Base-by-base conservation (phyloP, 2,888 invertebrate species). In the Callyntrura guangdongensis region DNA sequence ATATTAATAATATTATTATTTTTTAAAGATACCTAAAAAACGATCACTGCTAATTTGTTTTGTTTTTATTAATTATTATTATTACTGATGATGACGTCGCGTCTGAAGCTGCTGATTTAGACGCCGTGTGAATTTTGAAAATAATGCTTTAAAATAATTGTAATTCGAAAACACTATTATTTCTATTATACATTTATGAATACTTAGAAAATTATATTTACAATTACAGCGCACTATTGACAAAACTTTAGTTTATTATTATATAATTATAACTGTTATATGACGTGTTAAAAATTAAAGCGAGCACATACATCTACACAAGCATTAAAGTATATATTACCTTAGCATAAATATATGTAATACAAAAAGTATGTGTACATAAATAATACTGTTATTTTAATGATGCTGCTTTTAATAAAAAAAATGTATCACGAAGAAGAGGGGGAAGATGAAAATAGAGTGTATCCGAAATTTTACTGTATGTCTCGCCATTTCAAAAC, bases 141-240 rank as follows among this genome's bases (percentile, higher is more conserved):
- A 47, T 67, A 74, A 74, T 45, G 49, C 45, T 49, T 74, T 74
- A 49, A 74, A 49, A 47, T n/a, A n/a, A n/a, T n/a, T n/a, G n/a
- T n/a, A n/a, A 72, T 47, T 47, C 67, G 67, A 67, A 67, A 67
- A 64, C 11, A 64, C 17, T n/a, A n/a, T n/a, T n/a, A n/a, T n/a
- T n/a, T n/a, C n/a, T n/a, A n/a, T n/a, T n/a, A n/a, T n/a, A n/a
- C n/a, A n/a, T n/a, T n/a, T n/a, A n/a, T 2, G 6, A 36, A 36
- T 6, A 36, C 36, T 6, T 36, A 36, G 36, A 36, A 36, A 4
- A 6, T 36, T 36, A 77, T 20, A 14, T 22, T n/a, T 59, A 45
- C 36, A 20, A 27, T 14, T 25, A 53, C 25, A 79, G 53, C 79
- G 79, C 79, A 79, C 79, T 56, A 56, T 79, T 79, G 79, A 79